Evolutionary conservation across 2,888 invertebrate genomes (phyloP).

Genomic region (Lumbricus terrestris): DNA sequence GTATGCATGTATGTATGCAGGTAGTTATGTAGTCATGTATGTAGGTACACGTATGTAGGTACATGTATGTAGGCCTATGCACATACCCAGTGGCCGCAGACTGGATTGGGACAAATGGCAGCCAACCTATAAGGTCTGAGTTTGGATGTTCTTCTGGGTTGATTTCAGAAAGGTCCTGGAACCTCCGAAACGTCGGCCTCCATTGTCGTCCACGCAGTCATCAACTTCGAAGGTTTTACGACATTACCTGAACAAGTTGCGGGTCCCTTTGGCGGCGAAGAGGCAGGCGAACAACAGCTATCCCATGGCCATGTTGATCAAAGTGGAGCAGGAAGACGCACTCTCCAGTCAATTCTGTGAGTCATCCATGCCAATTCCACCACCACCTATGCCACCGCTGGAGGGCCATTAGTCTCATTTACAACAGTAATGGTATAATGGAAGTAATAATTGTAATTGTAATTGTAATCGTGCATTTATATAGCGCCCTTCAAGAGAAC

Average conservation of each 20-base stretch:
- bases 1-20: background rate
- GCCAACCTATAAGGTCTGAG: background rate
- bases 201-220: background rate
- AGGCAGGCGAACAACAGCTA: background rate
- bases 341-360: conserved; percentile 7
- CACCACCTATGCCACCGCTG: background rate
- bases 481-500: too few species aligned
- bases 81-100: too few species aligned
- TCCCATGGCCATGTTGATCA: conserved; percentile 7
- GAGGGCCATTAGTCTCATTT: background rate
- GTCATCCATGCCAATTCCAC: background rate
- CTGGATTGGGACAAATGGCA: background rate
- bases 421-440: conserved; percentile 14
- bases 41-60: background rate
- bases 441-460: too few species aligned
- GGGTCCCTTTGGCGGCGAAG: background rate
- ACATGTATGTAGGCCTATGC: background rate
- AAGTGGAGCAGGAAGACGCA: background rate
- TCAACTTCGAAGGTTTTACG: background rate
- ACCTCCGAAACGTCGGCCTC: background rate
- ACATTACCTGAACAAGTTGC: conserved; percentile 11
- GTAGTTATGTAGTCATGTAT: too few species aligned
- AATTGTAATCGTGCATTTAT: too few species aligned
- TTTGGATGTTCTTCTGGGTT: background rate
- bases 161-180: background rate